Evolutionary conservation across 2,888 invertebrate species (phyloP), one percentile per base, ranked within the genome.

Genomic region (Tinea trinotella): DNA sequence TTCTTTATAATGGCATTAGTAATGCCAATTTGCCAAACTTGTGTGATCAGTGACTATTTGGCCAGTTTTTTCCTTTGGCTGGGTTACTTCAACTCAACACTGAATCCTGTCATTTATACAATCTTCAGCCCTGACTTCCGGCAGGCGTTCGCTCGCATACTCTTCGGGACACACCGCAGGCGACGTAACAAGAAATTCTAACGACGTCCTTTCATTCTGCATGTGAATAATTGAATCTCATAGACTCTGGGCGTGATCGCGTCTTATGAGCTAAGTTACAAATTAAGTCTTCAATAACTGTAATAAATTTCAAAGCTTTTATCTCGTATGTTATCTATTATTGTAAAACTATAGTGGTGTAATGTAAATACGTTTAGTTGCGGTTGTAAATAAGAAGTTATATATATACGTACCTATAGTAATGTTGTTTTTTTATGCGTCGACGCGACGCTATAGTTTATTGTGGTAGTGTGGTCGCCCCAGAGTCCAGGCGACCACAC

Each of bases 101-200:
- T 97, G 52, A 97, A 97, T 74, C 97, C 97, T 10, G 92, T 96
- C 58, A 93, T 96, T 67, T 96, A 96, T 74, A 96, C 96, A n/a
- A 93, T 96, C 65, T 97, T 97, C 79, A 95, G 93, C 68, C 96
- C 96, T 19, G 96, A 96, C 70, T 97, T 97, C 72, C 88, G 96
- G 63, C 92, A 92, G 70, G 96, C 96, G 35, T 97, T 97, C 80
- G 93, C 94, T 59, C 90, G 95, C 59, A 93, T 96, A 60, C 88
- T 96, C 54, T 93, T 93, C 76, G 93, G 93, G 54, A 77, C 85
- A 1, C 87, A 86, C 58, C 68, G 87, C 34, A 73, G 87, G 10
- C 76, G 84, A 24, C 74, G 87, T 1, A 85, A 84, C 66, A 84
- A 85, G 78, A 85, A 84, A 74, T 85, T 82, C 83, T 85, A 84